A percentile compares a stretch with the other conserved stretches of the same genome.
Evolutionary conservation across 2,888 invertebrate species (phyloP).

Genomic region (Isotomurus palustris): DNA sequence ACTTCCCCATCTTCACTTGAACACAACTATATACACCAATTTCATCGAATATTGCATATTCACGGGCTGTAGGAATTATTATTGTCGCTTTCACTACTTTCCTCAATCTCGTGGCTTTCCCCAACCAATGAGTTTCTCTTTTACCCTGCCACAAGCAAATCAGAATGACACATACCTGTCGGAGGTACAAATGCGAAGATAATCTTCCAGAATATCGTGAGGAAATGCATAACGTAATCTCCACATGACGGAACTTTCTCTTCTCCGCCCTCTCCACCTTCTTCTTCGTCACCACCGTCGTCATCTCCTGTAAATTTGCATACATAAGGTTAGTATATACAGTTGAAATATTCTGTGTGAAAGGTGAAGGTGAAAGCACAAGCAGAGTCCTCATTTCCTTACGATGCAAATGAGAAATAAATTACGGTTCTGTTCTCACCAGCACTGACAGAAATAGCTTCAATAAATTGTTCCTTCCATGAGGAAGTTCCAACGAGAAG

Average conservation of each 20-base stretch:
- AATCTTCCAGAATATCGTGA: constrained; percentile 97
- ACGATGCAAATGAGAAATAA: too few species aligned
- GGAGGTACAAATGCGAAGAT: constrained; percentile 97
- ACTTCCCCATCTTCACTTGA: constrained; percentile 1
- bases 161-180: constrained; percentile 82
- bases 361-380: too few species aligned
- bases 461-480: constrained; percentile 98
- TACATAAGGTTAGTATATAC: neutral
- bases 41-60: too few species aligned
- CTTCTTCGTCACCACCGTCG: constrained; percentile 52
- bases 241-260: constrained; percentile 72
- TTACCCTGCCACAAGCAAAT: too few species aligned
- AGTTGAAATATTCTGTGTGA: too few species aligned
- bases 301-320: constrained; percentile 52
- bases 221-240: constrained; percentile 92
- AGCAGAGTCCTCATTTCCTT: too few species aligned
- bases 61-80: too few species aligned
- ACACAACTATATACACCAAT: too few species aligned
- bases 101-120: too few species aligned
- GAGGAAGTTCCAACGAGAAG: constrained; percentile 88
- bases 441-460: constrained; percentile 89
- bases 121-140: too few species aligned
- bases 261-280: constrained; percentile 50
- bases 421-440: constrained; percentile 55
- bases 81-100: too few species aligned